Conservation (phyloP, 30 jellyfish, hydroid and myxozoan genomes). For the Sanderia malayensis region DNA sequence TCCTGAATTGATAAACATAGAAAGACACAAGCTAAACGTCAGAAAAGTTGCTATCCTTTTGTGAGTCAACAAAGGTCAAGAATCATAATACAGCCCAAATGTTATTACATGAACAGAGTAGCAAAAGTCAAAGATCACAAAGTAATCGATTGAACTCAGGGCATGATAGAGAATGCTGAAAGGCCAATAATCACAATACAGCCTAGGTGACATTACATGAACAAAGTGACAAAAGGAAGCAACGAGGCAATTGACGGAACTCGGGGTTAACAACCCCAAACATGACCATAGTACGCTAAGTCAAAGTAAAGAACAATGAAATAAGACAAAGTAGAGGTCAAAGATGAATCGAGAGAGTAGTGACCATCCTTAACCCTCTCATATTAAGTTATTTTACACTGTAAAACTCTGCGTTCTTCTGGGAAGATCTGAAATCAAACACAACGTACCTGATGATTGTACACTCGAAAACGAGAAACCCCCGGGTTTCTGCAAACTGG, state of each 20-base stretch:
- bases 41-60: background rate
- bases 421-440: too few relatives aligned
- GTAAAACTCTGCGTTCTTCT: too few relatives aligned
- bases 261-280: background rate
- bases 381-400: too few relatives aligned
- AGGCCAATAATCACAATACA: background rate
- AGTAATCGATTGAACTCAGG: background rate
- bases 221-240: background rate
- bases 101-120: background rate
- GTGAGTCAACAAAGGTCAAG: background rate
- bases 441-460: slow-evolving; percentile 10
- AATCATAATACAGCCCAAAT: background rate
- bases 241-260: background rate
- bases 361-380: too few relatives aligned
- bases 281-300: background rate
- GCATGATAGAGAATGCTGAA: background rate
- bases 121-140: background rate
- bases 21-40: background rate
- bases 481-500: slow-evolving; percentile 26
- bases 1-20: background rate
- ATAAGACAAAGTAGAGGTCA: background rate
- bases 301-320: background rate
- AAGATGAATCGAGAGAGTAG: background rate
- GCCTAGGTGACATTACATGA: background rate
- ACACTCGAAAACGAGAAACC: slow-evolving; percentile 52